Base-by-base conservation (phyloP, 2,888 invertebrate species). In the Criorhina ranunculi region DNA sequence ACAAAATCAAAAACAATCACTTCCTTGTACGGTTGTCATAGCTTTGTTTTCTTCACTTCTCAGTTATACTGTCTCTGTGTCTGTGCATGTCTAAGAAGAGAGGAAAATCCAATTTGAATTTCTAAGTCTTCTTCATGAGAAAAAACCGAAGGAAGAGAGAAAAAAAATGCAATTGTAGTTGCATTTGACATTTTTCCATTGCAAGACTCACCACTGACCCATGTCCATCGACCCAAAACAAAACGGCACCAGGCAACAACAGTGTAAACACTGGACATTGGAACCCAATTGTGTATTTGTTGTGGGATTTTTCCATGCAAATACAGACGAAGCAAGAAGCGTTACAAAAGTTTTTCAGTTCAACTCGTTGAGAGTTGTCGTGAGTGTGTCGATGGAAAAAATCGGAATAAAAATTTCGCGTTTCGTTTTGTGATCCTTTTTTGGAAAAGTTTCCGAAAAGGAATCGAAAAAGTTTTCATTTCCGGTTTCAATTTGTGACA, bases 41-140 rank as follows among this genome's bases (percentile, higher is more conserved):
- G n/a, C n/a, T n/a, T 11, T 12, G 5, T 19, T 5, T 2, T 12
- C 35, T 35, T 12, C 0, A 5, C 57, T 17, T 51, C 3, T 7
- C 15, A 42, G 6, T n/a, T 19, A 8, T 31, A 57, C 35, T 75
- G 42, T 66, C 9, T 2, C 8, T 2, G 19, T 11, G 9, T 66
- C 12, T 2, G 9, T 2, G n/a, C 24, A 24, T 11, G 9, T 66
- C 12, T 40, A 37, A 59, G 59, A 24, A 70, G 11, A 31, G 15
- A 1, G n/a, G 4, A 17, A 44, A 42, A 66, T 73, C 51, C 59
- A 78, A 40, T 66, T 82, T 40, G 72, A 82, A 72, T 78, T 82
- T 82, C 72, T 82, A 82, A 78, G 82, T 60, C 82, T 82, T 82
- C 82, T 15, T 37, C 59, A 17, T 8, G 12, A 9, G 4, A 19